Percentiles rank a stretch among this genome's conserved stretches.
phyloP scores from a whole-genome alignment of 2,113 vertebrate species.

The Vombatus ursinus region DNA sequence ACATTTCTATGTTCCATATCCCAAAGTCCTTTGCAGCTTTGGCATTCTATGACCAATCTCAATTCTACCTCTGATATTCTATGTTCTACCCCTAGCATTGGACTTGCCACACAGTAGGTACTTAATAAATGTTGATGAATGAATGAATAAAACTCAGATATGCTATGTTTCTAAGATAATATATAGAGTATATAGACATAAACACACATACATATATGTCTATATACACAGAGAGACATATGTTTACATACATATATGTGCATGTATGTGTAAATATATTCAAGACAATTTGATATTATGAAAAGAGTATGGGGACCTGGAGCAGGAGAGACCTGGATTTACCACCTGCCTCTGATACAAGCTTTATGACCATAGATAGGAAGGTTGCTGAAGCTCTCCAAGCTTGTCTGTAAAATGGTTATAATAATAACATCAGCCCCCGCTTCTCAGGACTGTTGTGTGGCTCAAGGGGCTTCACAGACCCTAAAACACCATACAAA shows the following conservation, averaged over 20 bases:
- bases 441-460: neutral
- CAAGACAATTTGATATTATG: neutral
- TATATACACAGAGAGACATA: no score
- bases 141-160: neutral
- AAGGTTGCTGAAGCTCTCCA: neutral
- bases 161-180: neutral
- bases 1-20: neutral
- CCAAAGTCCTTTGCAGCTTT: neutral
- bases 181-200: neutral
- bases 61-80: neutral
- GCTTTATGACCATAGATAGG: neutral
- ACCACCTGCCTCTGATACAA: neutral
- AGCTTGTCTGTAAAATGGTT: neutral
- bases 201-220: no score
- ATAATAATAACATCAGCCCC: neutral
- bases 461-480: neutral
- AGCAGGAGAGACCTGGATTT: neutral
- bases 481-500: neutral
- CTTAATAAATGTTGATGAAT: neutral
- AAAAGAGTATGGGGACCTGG: neutral
- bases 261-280: neutral
- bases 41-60: neutral
- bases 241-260: no score
- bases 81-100: neutral
- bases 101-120: neutral